Evolutionary conservation across 1,140 invertebrate genomes (phyloP).

Genomic region (Sinella curviseta): DNA sequence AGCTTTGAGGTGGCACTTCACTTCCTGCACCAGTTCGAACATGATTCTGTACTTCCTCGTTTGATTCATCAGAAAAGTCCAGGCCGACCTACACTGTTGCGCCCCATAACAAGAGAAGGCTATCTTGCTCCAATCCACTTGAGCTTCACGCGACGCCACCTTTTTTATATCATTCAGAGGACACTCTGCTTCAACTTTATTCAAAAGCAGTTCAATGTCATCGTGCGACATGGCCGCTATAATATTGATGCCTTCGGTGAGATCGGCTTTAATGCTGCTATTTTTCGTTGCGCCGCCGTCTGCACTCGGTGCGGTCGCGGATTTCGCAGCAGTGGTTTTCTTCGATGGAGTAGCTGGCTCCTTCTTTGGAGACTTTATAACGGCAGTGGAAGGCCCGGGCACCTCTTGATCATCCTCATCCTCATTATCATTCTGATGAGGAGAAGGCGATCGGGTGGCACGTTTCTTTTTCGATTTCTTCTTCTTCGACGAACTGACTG

Average conservation of each 20-base stretch:
- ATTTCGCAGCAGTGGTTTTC: background rate
- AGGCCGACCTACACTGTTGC: conserved; percentile 26
- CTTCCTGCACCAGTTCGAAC: conserved; percentile 38
- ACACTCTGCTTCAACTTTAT: conserved; percentile 3
- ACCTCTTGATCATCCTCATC: background rate
- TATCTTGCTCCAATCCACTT: conserved; percentile 29
- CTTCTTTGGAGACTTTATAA: background rate
- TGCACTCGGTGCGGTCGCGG: background rate
- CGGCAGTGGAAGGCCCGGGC: background rate
- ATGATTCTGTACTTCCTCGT: conserved; percentile 41
- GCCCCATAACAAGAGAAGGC: conserved; percentile 32
- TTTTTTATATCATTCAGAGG: conserved; percentile 7
- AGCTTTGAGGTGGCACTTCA: background rate
- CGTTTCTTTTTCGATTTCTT: background rate
- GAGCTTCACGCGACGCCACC: background rate
- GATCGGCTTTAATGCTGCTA: background rate
- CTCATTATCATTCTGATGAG: background rate
- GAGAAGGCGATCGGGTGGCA: background rate
- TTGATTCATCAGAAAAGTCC: conserved; percentile 23
- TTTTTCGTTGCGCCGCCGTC: background rate
- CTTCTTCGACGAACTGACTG: background rate
- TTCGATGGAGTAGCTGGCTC: background rate
- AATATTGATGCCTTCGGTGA: background rate
- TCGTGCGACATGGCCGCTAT: conserved; percentile 1
- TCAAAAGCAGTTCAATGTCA: conserved; percentile 20